Percentiles rank a stretch among this genome's conserved stretches.
phyloP scores from a whole-genome alignment of 2,797 vertebrate species.

The Channallabes apus region DNA sequence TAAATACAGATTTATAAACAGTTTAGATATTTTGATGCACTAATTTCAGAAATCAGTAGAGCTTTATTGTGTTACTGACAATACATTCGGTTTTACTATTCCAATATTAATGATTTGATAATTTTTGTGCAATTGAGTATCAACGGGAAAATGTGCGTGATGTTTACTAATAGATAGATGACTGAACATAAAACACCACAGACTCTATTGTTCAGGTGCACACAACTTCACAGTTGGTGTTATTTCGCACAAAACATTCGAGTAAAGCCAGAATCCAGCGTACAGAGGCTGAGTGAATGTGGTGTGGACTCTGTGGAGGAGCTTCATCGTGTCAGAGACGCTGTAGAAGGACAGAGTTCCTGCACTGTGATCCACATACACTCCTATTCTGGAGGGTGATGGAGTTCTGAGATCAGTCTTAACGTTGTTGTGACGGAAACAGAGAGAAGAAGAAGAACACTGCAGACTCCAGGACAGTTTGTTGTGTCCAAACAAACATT shows the following conservation, averaged over 20 bases:
- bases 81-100: too few species aligned
- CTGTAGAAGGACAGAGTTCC: too few species aligned
- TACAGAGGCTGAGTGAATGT: not conserved
- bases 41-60: not conserved
- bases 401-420: not conserved
- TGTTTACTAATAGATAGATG: too few species aligned
- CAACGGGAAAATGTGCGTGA: too few species aligned
- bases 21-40: not conserved
- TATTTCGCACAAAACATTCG: not conserved
- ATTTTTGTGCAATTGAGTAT: too few species aligned
- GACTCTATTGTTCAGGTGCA: not conserved
- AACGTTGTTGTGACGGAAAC: not conserved
- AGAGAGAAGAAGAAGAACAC: not conserved
- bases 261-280: not conserved
- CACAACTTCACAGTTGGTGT: not conserved
- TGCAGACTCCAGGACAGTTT: not conserved
- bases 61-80: not conserved
- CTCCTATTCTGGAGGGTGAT: slow-evolving; percentile 2
- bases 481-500: not conserved
- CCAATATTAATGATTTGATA: too few species aligned
- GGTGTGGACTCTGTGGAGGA: too few species aligned
- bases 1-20: not conserved
- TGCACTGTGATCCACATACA: not conserved
- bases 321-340: too few species aligned
- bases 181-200: not conserved